Percentiles rank a stretch among this genome's conserved stretches.
phyloP scores from a whole-genome alignment of 23 tunicate genomes.

The Botrylloides violaceus region DNA sequence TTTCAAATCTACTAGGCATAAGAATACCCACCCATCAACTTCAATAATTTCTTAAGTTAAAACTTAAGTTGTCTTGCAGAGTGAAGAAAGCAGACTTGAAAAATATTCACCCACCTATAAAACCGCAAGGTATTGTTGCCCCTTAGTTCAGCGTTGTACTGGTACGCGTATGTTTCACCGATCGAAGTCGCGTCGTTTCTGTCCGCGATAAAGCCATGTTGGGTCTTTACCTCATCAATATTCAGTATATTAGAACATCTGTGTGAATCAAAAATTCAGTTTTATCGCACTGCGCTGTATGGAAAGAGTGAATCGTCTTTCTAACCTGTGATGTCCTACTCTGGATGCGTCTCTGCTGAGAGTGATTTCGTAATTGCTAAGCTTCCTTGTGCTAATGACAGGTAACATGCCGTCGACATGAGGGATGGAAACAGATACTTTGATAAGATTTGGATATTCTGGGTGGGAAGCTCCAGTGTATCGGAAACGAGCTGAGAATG shows the following conservation, averaged over 20 bases:
- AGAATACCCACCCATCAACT: no score
- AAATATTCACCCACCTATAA: slow-evolving; percentile 58
- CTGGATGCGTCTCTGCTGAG: slow-evolving; percentile 75
- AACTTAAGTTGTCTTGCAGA: no score
- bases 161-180: slow-evolving; percentile 68
- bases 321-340: slow-evolving; percentile 78
- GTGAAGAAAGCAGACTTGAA: no score
- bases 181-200: slow-evolving; percentile 56
- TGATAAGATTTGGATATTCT: slow-evolving; percentile 73
- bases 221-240: slow-evolving; percentile 65
- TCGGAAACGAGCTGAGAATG: slow-evolving; percentile 88
- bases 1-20: no score
- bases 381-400: slow-evolving; percentile 79
- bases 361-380: slow-evolving; percentile 89
- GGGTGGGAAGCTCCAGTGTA: slow-evolving; percentile 75
- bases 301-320: background rate
- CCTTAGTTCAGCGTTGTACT: slow-evolving; percentile 38
- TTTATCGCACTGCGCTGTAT: no score
- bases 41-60: no score
- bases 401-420: slow-evolving; percentile 97
- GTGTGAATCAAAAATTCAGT: background rate
- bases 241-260: slow-evolving; percentile 94
- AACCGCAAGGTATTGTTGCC: slow-evolving; percentile 79
- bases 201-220: slow-evolving; percentile 74
- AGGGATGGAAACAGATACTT: slow-evolving; percentile 77